These are phyloP conservation scores for Margarornis squamiger DNA, from an alignment of 2,797 vertebrate species.

Conservation along the genomic window DNA sequence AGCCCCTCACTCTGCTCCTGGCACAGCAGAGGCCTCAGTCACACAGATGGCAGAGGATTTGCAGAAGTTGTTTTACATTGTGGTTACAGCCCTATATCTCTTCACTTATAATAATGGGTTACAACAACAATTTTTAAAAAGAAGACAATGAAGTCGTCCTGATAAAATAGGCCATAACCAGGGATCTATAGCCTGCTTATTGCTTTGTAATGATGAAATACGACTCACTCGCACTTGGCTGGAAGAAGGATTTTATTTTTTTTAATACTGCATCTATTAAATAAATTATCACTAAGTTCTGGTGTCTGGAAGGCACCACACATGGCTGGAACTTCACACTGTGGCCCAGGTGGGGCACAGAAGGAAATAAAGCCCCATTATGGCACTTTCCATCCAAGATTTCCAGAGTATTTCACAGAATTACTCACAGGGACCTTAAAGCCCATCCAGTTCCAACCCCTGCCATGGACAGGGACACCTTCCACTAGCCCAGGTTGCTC, in stretches of 20 bases:
- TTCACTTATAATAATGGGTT: background rate
- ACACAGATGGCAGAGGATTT: background rate
- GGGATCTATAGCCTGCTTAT: slow-evolving; percentile 41
- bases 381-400: background rate
- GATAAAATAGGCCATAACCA: slow-evolving; percentile 33
- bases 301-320: background rate
- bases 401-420: background rate
- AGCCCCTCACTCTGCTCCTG: background rate
- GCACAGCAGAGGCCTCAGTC: background rate
- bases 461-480: background rate
- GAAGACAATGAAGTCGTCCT: slow-evolving; percentile 36
- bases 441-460: background rate
- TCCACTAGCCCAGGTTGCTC: background rate
- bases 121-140: slow-evolving; percentile 27
- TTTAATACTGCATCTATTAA: background rate
- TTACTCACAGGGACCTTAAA: background rate
- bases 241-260: background rate
- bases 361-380: background rate
- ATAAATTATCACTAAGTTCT: background rate
- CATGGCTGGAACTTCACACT: background rate
- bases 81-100: background rate
- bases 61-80: background rate
- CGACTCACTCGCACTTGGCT: background rate
- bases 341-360: background rate
- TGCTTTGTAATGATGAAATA: slow-evolving; percentile 48